A percentile compares a stretch with the other conserved stretches of the same genome.
Evolutionary conservation across 2,797 vertebrate species (phyloP).

Genomic region (Nasua narica): DNA sequence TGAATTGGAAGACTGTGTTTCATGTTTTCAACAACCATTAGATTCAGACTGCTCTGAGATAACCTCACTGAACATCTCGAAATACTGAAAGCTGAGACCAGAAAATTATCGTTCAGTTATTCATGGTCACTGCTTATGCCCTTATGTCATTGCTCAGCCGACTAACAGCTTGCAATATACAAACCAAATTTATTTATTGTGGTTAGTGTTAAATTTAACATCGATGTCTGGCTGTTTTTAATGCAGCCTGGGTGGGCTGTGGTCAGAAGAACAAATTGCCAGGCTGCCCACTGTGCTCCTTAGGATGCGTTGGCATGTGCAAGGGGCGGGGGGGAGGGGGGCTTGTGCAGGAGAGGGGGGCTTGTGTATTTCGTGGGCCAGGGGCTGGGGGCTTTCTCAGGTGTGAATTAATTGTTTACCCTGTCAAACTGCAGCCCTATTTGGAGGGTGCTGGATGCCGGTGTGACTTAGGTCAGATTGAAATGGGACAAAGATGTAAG

Average conservation of each 20-base stretch:
- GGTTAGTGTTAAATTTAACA: slow-evolving; percentile 79
- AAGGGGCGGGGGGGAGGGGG: not conserved
- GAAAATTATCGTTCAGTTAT: slow-evolving; percentile 71
- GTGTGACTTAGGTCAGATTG: slow-evolving; percentile 14
- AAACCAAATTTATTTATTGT: slow-evolving; percentile 79
- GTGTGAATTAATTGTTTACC: slow-evolving; percentile 53
- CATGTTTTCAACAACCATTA: not conserved
- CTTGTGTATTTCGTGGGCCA: not conserved
- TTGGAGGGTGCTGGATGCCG: slow-evolving; percentile 23
- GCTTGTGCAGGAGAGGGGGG: not conserved
- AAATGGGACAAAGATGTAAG: slow-evolving; percentile 30
- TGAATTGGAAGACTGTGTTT: not conserved
- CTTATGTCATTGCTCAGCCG: slow-evolving; percentile 77
- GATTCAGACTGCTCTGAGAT: not conserved
- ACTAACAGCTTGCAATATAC: slow-evolving; percentile 70
- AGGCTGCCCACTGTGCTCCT: slow-evolving; percentile 49
- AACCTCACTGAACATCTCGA: slow-evolving; percentile 57
- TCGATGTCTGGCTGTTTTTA: slow-evolving; percentile 70
- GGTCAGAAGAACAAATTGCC: slow-evolving; percentile 65
- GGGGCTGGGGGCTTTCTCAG: slow-evolving; percentile 11
- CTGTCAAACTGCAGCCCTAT: slow-evolving; percentile 10
- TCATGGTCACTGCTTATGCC: slow-evolving; percentile 4
- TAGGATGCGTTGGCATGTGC: slow-evolving; percentile 46
- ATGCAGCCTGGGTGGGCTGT: slow-evolving; percentile 86
- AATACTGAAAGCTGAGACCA: slow-evolving; percentile 50